These are phyloP conservation scores for Trochalopteron elliotii DNA, from an alignment of 2,113 vertebrate species.

Conservation along the genomic window DNA sequence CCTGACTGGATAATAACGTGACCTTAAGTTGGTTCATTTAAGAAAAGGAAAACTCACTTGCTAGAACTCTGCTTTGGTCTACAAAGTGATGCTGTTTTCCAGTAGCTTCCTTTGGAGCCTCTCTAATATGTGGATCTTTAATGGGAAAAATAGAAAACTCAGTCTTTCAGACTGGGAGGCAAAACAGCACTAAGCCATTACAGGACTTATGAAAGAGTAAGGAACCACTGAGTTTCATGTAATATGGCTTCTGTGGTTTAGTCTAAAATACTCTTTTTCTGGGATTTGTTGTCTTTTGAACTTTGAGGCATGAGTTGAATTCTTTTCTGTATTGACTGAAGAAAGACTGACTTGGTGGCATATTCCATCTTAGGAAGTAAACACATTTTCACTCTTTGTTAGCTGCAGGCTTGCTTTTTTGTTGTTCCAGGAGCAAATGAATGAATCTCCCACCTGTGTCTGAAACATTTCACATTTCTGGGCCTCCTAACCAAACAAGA, in stretches of 20 bases:
- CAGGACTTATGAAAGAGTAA: background rate
- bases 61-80: background rate
- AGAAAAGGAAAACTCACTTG: background rate
- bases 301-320: background rate
- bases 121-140: background rate
- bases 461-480: background rate
- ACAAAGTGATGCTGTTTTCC: background rate
- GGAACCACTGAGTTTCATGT: fast-evolving
- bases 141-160: background rate
- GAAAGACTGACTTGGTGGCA: background rate
- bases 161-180: background rate
- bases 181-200: background rate
- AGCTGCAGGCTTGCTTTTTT: background rate
- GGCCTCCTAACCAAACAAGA: background rate
- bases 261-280: background rate
- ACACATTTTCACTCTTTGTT: background rate
- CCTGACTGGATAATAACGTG: background rate
- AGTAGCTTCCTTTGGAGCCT: background rate
- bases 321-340: background rate
- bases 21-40: background rate
- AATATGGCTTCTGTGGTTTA: background rate
- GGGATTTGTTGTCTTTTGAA: background rate
- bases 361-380: background rate
- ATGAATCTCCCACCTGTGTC: background rate
- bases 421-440: background rate